Base-by-base conservation (phyloP, 2,888 invertebrate species). In the Drosophila kanekoi region DNA sequence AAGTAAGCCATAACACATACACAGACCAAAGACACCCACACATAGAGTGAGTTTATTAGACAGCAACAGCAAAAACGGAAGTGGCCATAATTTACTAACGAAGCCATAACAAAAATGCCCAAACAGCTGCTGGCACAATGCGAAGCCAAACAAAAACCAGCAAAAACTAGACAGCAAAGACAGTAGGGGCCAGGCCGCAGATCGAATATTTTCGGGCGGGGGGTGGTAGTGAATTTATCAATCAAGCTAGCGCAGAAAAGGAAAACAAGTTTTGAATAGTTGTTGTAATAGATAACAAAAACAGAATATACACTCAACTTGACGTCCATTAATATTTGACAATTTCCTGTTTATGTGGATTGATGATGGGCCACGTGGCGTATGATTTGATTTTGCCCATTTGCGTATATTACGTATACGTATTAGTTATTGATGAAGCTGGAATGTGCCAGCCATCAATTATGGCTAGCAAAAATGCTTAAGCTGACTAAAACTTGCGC, bases 11-110 rank as follows among this genome's bases (percentile, higher is more conserved):
- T 87, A 77, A 80, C 81, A 79, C 44, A 70, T 56, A 67, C 52
- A 23, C 45, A 61, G 58, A 58, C 65, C 44, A 41, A 18, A 37
- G 18, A 48, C 38, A 56, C 57, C 53, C 54, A 37, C 37, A 16
- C n/a, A 43, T 23, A 66, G 76, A 69, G 65, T 67, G 59, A 79
- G 81, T 87, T 85, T 84, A 87, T 84, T 87, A 84, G 84, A 84
- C 82, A 78, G 82, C 79, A 68, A 57, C 76, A 76, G 80, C 81
- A 81, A 73, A 75, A 79, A 66, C 85, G 87, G 85, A 85, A 87
- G 88, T 87, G 79, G 83, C 77, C 77, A 85, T 87, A 87, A 87
- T 85, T 85, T 85, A 85, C 81, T 81, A 85, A 83, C 85, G 79
- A 85, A 82, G 82, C 80, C 72, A 72, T 80, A 87, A 76, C 77